Base-by-base conservation (phyloP, 2,113 vertebrate genomes). In the Tupaia chinensis region DNA sequence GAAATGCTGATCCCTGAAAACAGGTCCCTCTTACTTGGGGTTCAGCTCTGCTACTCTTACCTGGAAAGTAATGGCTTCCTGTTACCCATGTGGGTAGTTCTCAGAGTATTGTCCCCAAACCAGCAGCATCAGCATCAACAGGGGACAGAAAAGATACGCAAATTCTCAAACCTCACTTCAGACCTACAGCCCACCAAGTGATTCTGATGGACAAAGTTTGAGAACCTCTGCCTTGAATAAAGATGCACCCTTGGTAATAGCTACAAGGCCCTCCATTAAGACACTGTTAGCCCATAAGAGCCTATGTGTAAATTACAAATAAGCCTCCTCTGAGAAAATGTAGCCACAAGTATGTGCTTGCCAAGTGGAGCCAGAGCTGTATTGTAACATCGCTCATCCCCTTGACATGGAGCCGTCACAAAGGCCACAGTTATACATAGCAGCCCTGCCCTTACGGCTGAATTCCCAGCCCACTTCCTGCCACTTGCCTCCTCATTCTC, bases 101-200 rank as follows among this genome's bases (percentile, higher is more conserved):
- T 80, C 20, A 23, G 22, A 60, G 22, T 66, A 19, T 25, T 65
- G 9, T 32, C 76, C 25, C 44, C 23, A 53, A 69, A 20, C 29
- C 72, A 80, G n/a, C 32, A 82, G 10, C 23, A 32, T 6, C 9
- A 60, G 10, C 4, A 77, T 53, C 63, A 58, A 53, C 25, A 9
- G 27, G n/a, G 29, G 96, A 82, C 8, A 12, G 23, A 12, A 14
- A 89, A 94, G 66, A 93, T 92, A 87, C 56, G 29, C 79, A 93
- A 34, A 93, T 79, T 44, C 53, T 23, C 12, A 53, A 29, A 17
- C 17, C 15, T 72, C 20, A 63, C 11, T 13, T 27, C 69, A 44
- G 44, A 54, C 16, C 65, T 87, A 22, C 25, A 88, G 25, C 20
- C 83, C 25, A 66, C 61, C 73, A 9, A 8, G 20, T 61, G 58